A percentile compares a stretch with the other conserved stretches of the same genome.
Conservation (phyloP, 1,140 invertebrate genomes). For the Bombus difficillimus region DNA sequence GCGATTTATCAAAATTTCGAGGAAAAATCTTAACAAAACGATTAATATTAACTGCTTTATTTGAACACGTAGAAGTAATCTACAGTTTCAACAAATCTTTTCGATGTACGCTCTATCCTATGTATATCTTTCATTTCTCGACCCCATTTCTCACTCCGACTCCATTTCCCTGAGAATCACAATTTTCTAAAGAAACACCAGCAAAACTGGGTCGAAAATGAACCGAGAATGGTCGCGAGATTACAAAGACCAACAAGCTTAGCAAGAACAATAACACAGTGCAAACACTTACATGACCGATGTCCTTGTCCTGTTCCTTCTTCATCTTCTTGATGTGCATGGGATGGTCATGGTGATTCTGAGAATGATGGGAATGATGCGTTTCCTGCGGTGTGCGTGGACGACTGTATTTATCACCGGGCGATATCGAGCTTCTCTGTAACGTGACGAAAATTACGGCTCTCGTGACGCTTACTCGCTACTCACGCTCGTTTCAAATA, state of each 20-base stretch:
- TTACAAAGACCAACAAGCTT: not conserved
- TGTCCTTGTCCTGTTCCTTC: conserved; percentile 81
- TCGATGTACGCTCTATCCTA: not conserved
- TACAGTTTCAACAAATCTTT: not conserved
- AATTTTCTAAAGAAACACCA: not conserved
- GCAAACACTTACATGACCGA: conserved; percentile 77
- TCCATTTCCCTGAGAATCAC: not conserved
- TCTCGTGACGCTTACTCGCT: not conserved
- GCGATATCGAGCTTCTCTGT: conserved; percentile 87
- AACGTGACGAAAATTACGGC: conserved; percentile 75
- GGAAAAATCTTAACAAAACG: not conserved
- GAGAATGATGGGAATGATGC: conserved; percentile 80
- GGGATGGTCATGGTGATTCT: conserved; percentile 82
- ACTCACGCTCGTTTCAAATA: not conserved
- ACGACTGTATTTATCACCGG: conserved; percentile 83
- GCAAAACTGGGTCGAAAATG: not conserved
- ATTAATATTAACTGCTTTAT: not conserved
- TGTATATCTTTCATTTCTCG: not conserved
- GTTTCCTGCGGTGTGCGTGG: conserved; percentile 86
- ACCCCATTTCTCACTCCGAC: not conserved
- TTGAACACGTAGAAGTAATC: not conserved
- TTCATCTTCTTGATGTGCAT: conserved; percentile 81
- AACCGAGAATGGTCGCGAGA: not conserved
- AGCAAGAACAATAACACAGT: not conserved
- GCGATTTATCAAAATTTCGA: not conserved